Evolutionary conservation across 2,888 invertebrate genomes (phyloP), one percentile per base, ranked within the genome.

Genomic region (Mythimna ferrago): DNA sequence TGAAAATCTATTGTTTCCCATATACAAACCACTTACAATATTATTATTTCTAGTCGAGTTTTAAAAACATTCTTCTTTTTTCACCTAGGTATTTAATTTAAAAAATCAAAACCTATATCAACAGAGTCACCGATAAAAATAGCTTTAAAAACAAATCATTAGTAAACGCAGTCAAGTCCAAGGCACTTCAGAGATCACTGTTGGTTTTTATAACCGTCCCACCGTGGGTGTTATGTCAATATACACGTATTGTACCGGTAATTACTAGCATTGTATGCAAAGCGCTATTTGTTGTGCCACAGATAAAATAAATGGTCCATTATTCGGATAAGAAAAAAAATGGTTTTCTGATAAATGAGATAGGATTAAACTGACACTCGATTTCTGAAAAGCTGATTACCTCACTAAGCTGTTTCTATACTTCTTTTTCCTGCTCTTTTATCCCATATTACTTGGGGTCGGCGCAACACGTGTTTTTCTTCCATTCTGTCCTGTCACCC

Each of bases 211-310:
- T 63, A 66, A 26, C 26, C 51, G 58, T 63, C 68, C 26, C 76
- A 41, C 53, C 54, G 81, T 81, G 81, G 81, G 81, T 81, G 81
- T 72, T 70, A 73, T 79, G 82, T 79, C 81, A 82, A 80, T 77
- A 81, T 66, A 64, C 66, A 73, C 48, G 80, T 77, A 84, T 84
- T 82, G 77, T 80, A 62, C 62, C 11, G 26, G 64, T 85, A 83
- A 86, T 84, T 82, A 74, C 83, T 21, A 21, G 69, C 71, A 84
- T 85, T 85, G 85, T 85, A 85, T 85, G 84, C 78, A 86, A 86
- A 86, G 84, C 60, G 72, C 58, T 81, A 66, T 79, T 80, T 77
- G 73, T 71, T 74, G 62, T 35, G 53, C n/a, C 60, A 61, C 51
- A 78, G 80, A 85, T 82, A 71, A 76, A 76, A 64, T 76, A 81